Conservation (phyloP, 2,797 vertebrate species). For the Myiotriccus ornatus region DNA sequence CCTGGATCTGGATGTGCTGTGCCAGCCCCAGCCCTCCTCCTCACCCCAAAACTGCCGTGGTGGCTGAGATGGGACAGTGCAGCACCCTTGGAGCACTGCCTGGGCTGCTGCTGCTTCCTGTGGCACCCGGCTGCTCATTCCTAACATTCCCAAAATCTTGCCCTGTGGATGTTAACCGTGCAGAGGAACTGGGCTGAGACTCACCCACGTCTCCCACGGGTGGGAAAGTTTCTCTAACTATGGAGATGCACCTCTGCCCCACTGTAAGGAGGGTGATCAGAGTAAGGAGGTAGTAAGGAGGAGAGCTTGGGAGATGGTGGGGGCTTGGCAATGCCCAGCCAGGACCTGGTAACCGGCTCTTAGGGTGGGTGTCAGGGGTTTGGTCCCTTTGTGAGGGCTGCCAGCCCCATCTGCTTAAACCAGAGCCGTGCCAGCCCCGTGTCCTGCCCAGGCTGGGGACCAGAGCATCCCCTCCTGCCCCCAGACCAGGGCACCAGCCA, state of each 20-base stretch:
- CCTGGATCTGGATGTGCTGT: rapidly evolving
- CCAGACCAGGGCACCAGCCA: rapidly evolving
- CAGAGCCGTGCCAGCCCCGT: rapidly evolving
- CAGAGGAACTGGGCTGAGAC: background rate
- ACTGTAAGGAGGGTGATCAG: rapidly evolving
- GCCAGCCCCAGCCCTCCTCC: background rate
- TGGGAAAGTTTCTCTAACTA: rapidly evolving
- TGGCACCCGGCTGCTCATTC: rapidly evolving
- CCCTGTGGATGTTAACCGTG: background rate
- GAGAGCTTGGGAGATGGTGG: rapidly evolving
- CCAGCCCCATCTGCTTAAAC: background rate
- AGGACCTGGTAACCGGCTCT: rapidly evolving
- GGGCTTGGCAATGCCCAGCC: background rate
- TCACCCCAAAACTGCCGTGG: rapidly evolving
- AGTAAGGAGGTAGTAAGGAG: background rate
- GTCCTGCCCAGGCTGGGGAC: background rate
- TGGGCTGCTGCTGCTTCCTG: background rate
- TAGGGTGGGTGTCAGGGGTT: rapidly evolving
- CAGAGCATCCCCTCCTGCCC: background rate
- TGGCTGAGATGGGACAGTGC: background rate
- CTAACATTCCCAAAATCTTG: background rate
- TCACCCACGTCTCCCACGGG: rapidly evolving
- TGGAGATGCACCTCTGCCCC: background rate
- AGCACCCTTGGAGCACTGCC: background rate
- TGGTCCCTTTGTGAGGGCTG: background rate